Evolutionary conservation across 2,113 vertebrate species (phyloP), one percentile per base, ranked within the genome.

Genomic region (Calyptommatus sinebrachiatus): DNA sequence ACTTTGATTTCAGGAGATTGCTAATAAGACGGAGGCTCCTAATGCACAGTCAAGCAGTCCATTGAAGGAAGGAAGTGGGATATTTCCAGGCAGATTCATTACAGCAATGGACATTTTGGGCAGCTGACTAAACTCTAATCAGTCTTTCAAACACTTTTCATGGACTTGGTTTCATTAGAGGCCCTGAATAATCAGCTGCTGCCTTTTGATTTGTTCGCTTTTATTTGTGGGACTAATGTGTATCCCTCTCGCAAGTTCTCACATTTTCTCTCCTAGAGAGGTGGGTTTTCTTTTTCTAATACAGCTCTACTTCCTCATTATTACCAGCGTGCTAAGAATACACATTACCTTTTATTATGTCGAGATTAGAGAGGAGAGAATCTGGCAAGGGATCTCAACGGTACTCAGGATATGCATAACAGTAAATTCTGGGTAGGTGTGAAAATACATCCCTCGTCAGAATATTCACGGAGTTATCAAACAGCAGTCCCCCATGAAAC

Each of bases 271-370:
- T 62, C 18, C 29, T 50, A 83, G 71, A 74, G 28, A 41, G 31
- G 71, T 20, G 7, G 20, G 26, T 24, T 9, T 35, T n/a, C 14
- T 41, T 79, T 83, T 85, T 73, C 24, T 46, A 90, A 72, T 0
- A 8, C 71, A 85, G 88, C 74, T 50, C 84, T 0, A 8, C 71
- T 86, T 89, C 74, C 57, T 83, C 70, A 72, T 91, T 91, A 91
- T 87, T 91, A 87, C 74, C 86, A 87, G 85, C 85, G 79, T 88
- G 89, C 78, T 91, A 80, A 88, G 86, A 91, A 86, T 89, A 88
- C 62, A 18, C 76, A 87, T 75, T 86, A n/a, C 72, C 79, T 84
- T 81, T 87, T 83, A 81, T 78, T 86, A 87, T 84, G 80, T 48
- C 87, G 74, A 82, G 48, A 72, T 86, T 85, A 90, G 76, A 83